A percentile compares a stretch with the other conserved stretches of the same genome.
Conservation (phyloP, 2,888 invertebrate species). For the Helleia helle region DNA sequence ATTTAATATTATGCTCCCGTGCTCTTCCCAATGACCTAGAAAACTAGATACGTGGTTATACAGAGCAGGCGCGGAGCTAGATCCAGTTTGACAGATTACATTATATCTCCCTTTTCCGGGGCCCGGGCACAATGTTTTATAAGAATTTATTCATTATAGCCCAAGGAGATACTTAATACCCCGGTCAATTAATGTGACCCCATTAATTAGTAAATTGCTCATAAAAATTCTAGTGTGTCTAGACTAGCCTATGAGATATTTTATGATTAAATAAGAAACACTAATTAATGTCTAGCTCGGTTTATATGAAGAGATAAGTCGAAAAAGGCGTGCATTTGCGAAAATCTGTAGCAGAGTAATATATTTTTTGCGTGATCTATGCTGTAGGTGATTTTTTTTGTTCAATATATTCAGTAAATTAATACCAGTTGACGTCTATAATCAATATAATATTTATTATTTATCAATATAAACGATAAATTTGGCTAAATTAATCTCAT, state of each 20-base stretch:
- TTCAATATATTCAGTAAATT: no score
- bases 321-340: no score
- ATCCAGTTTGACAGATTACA: constrained; percentile 15
- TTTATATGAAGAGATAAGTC: no score
- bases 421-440: no score
- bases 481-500: no score
- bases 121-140: background rate
- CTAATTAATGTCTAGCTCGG: background rate
- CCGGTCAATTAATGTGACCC: constrained; percentile 5
- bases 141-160: background rate
- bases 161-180: background rate
- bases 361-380: no score
- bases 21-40: constrained; percentile 28
- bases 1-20: no score
- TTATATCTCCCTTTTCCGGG: constrained; percentile 4
- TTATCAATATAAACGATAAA: no score
- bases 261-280: no score
- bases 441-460: no score
- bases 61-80: constrained; percentile 26
- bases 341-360: no score
- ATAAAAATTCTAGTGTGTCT: background rate
- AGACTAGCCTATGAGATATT: background rate
- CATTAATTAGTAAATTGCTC: constrained; percentile 1
- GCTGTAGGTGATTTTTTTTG: no score
- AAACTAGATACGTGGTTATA: constrained; percentile 25